Conservation (phyloP, 2,888 invertebrate species). For the Orgyia antiqua region DNA sequence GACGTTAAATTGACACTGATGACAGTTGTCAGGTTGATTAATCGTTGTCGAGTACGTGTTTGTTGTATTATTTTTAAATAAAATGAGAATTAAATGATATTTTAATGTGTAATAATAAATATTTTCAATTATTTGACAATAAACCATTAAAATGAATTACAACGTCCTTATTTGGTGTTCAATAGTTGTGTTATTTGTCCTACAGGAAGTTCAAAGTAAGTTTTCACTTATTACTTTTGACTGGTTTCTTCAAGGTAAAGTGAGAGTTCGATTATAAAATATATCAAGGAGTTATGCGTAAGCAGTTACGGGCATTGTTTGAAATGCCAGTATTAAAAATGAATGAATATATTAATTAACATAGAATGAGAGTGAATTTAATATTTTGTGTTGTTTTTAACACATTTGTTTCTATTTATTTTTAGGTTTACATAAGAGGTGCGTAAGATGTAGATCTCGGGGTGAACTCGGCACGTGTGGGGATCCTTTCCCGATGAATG, state of each 20-base stretch:
- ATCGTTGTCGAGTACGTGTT: too few species aligned
- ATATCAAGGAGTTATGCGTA: too few species aligned
- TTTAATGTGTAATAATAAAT: too few species aligned
- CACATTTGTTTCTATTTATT: background rate
- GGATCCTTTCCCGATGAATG: conserved; percentile 89
- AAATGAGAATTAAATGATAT: too few species aligned
- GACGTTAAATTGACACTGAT: too few species aligned
- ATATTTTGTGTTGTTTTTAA: too few species aligned
- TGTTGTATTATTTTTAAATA: too few species aligned
- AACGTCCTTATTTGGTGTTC: conserved; percentile 30
- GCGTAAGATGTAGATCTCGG: conserved; percentile 90
- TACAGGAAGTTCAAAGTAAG: conserved; percentile 57
- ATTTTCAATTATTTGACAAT: too few species aligned
- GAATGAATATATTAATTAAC: too few species aligned
- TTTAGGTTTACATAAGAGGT: conserved; percentile 84
- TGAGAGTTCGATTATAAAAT: conserved; percentile 46
- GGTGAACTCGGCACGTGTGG: conserved; percentile 93
- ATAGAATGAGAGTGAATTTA: too few species aligned
- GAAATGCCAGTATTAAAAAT: too few species aligned
- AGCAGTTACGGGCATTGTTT: conserved; percentile 2
- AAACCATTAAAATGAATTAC: conserved; percentile 48
- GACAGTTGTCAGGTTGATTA: too few species aligned
- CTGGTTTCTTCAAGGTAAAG: conserved; percentile 67
- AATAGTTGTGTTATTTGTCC: conserved; percentile 32
- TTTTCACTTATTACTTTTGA: conserved; percentile 32